Evolutionary conservation across 2,888 invertebrate species (phyloP), one percentile per base, ranked within the genome.

Genomic region (Tubulanus polymorphus): DNA sequence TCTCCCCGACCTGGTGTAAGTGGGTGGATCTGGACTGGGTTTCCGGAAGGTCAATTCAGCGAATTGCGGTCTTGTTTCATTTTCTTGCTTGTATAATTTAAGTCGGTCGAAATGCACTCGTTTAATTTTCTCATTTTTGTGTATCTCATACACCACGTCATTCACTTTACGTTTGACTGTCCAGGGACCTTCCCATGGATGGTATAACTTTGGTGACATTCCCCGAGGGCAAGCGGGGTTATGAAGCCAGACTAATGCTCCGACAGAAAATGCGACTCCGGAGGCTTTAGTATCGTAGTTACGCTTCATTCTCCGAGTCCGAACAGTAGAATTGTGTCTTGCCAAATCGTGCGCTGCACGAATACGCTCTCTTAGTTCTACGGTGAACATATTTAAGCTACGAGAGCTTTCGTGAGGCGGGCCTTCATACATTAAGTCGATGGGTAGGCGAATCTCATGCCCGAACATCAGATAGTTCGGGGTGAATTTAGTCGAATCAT

Each of bases 401-500:
- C n/a, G n/a, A n/a, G n/a, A n/a, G n/a, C n/a, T n/a, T n/a, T n/a
- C n/a, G n/a, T n/a, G n/a, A n/a, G n/a, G n/a, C n/a, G n/a, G n/a
- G n/a, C n/a, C n/a, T n/a, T n/a, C n/a, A 26, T 47, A 45, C 12
- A 53, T 20, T 3, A 53, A 27, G 25, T 53, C 46, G 8, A 41
- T 23, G 28, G 53, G 47, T 5, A 47, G 15, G 12, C 15, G 15
- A 2, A 46, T 8, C 28, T 53, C 53, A 20, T 29, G 15, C 6
- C 53, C 53, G 15, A 53, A 26, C 47, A 48, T 47, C 5, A 53
- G 12, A 29, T 2, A 3, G 18, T 20, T 41, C 3, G 53, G 53
- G n/a, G 53, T 50, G 10, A 27, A 12, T 10, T 47, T 47, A 26
- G 53, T 53, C 2, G 53, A 26, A 2, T 53, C 53, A 28, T 54